Base-by-base conservation (phyloP, 1,140 invertebrate species). In the Polypedilum pembai region DNA sequence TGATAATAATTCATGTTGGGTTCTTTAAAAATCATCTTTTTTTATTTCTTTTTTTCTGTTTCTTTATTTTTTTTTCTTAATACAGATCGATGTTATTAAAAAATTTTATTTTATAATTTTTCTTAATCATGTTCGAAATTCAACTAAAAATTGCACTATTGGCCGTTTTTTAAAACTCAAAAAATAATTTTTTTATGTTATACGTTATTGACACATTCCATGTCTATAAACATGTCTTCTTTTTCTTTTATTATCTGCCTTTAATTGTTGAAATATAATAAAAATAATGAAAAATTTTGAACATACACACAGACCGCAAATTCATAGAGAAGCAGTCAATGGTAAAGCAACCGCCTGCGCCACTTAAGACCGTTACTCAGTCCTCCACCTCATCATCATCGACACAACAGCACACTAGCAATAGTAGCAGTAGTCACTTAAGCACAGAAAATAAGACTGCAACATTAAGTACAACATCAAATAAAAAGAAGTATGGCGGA, bases 401-500 rank as follows among this genome's bases (percentile, higher is more conserved):
- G 17, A 69, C 65, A 20, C 8, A 8, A 21, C 65, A 69, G 15
- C 65, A 69, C 17, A 18, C 65, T 69, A 69, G 65, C 65, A 66
- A 1, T 66, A 69, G 65, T 69, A 69, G 65, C 18, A 69, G 65
- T 69, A 69, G 18, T 69, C 65, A 69, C 10, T 8, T 69, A 69
- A 69, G 65, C 12, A 18, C 65, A 69, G 4, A 18, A 20, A 69
- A n/a, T 10, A 69, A 69, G 65, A 69, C 65, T 69, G 75, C 76
- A 74, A 76, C 76, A n/a, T 45, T 41, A 63, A 74, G 74, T 45
- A 74, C 66, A 74, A 74, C 41, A 7, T 76, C 73, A 66, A 75
- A 84, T 79, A 81, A 82, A 40, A 94, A 93, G 83, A 93, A 94
- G 79, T 95, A 95, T 77, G 91, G 91, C 66, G 89, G 88, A 80